Conservation (phyloP, 2,113 vertebrate species). For the Osmerus eperlanus region DNA sequence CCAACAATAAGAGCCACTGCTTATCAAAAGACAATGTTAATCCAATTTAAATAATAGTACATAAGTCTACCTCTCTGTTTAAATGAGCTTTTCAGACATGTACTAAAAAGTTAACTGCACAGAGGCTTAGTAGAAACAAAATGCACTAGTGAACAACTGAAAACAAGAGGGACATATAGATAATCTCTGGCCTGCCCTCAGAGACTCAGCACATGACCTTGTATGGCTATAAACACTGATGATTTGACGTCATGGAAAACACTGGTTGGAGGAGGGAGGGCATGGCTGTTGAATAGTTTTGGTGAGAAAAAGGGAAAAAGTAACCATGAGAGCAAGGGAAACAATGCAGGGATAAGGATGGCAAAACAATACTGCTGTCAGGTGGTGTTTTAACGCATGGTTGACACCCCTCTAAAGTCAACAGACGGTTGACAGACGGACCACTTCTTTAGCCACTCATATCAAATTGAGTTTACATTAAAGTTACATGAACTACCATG, state of each 20-base stretch:
- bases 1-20: too few species aligned
- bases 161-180: neutral
- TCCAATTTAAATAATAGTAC: too few species aligned
- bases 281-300: constrained; percentile 13
- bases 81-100: too few species aligned
- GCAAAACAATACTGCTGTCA: neutral
- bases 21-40: constrained; percentile 18
- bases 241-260: constrained; percentile 39
- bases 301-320: constrained; percentile 6
- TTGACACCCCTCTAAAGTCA: neutral
- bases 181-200: neutral
- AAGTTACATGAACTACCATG: too few species aligned
- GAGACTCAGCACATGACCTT: constrained; percentile 34
- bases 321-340: neutral
- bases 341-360: neutral
- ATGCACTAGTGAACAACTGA: neutral
- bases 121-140: neutral
- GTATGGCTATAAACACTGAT: constrained; percentile 21
- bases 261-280: neutral
- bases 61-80: too few species aligned
- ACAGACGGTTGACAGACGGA: neutral
- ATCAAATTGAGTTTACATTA: too few species aligned
- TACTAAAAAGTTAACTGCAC: too few species aligned
- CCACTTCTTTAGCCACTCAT: neutral
- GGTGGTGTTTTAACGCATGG: neutral